Base-by-base conservation (phyloP, 2,888 invertebrate genomes). In the Augiades crinisus region DNA sequence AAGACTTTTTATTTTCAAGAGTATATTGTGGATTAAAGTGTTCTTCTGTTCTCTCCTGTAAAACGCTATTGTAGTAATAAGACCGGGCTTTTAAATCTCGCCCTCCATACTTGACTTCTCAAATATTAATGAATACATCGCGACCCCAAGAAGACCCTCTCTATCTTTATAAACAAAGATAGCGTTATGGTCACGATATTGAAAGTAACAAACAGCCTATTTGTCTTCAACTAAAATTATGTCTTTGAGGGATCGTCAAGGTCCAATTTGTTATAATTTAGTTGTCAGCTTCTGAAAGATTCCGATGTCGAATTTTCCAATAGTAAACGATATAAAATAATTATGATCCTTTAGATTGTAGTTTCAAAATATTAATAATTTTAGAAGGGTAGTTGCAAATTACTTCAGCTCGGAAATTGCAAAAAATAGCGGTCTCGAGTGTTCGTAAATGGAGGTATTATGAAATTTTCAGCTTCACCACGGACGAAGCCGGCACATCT, bases 81-180 rank as follows among this genome's bases (percentile, higher is more conserved):
- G 34, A 45, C 21, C 19, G 31, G 19, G 31, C 31, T 34, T 21
- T 45, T 16, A 45, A 45, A 45, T 34, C 34, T 27, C 34, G n/a
- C 34, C 14, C 34, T 14, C 41, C 19, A 36, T 14, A 19, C 27
- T 50, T 19, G 12, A 21, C 27, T 36, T 2, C 19, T 43, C 17
- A 43, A 43, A 43, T 41, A 50, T 36, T 27, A 50, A 43, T 50
- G 19, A 27, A 33, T 43, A 50, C 50, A 36, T 36, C 36, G 8
- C 30, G 14, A 5, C 13, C 43, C 14, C 27, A n/a, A 36, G 10
- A 36, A n/a, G 13, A 34, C 24, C 41, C 38, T 43, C 14, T 43
- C 34, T 43, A 14, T 36, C 34, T 50, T n/a, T 27, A 24, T 43
- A 24, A 36, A 36, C 5, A 16, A 24, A 14, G 19, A 10, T 24